These are phyloP conservation scores for Diadema setosum DNA, from an alignment of 35 echinoderm and acorn worm species.

Conservation along the genomic window DNA sequence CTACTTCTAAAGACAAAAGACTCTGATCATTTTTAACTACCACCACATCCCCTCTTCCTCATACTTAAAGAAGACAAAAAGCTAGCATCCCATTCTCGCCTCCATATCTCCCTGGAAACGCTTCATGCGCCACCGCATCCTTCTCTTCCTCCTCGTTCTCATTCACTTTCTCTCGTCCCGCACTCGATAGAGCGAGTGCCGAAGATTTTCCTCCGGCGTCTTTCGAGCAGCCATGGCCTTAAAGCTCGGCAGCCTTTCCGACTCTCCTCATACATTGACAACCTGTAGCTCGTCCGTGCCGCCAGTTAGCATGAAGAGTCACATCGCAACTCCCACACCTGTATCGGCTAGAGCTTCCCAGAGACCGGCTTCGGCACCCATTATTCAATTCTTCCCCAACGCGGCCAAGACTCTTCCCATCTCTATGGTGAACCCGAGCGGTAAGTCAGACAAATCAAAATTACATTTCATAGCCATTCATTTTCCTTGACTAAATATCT, in stretches of 20 bases:
- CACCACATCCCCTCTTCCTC: neutral
- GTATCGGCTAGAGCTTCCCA: neutral
- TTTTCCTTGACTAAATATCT: too few species aligned
- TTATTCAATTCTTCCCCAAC: constrained; percentile 11
- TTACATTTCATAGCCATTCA: too few species aligned
- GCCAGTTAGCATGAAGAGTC: neutral
- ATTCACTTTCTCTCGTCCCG: neutral
- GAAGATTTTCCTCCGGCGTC: neutral
- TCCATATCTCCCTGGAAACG: neutral
- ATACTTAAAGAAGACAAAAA: neutral
- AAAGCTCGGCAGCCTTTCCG: neutral
- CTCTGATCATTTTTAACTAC: neutral
- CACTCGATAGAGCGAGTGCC: too few species aligned
- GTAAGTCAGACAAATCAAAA: too few species aligned
- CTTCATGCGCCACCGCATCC: neutral
- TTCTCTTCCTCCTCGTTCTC: neutral
- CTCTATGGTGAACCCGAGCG: constrained; percentile 17
- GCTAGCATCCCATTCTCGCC: neutral
- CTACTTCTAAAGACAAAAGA: neutral
- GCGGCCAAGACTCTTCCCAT: constrained; percentile 24
- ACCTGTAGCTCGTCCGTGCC: constrained; percentile 11
- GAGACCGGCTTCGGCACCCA: neutral
- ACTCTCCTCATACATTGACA: neutral
- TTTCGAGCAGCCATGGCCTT: neutral
- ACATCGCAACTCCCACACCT: neutral